phyloP scores from a whole-genome alignment of 2,888 invertebrate genomes.

The Mythimna albipuncta region DNA sequence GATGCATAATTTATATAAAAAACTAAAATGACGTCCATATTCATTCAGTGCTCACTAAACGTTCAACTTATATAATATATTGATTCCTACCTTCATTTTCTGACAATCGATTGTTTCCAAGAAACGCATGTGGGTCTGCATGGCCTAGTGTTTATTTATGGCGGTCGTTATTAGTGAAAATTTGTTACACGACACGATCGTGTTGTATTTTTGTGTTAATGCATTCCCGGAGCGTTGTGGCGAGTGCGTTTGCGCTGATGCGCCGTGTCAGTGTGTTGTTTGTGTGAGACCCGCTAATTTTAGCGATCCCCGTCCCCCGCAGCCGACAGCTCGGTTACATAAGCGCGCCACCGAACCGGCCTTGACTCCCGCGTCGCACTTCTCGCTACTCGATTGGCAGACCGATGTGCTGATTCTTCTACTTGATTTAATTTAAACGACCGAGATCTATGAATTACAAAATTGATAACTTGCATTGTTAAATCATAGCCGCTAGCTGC shows the following conservation, averaged over 20 bases:
- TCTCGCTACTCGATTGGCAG: slow-evolving; percentile 76
- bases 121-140: slow-evolving; percentile 38
- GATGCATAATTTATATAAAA: slow-evolving; percentile 36
- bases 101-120: slow-evolving; percentile 43
- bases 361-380: slow-evolving; percentile 89
- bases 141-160: slow-evolving; percentile 40
- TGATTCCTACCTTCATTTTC: slow-evolving; percentile 58
- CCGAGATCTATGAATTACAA: slow-evolving; percentile 55
- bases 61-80: slow-evolving; percentile 63
- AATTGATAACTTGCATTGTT: slow-evolving; percentile 57
- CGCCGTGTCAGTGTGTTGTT: slow-evolving; percentile 79
- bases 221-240: slow-evolving; percentile 57
- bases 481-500: slow-evolving; percentile 37
- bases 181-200: slow-evolving; percentile 20
- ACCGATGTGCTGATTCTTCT: slow-evolving; percentile 69
- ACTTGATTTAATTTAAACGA: slow-evolving; percentile 56
- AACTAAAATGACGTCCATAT: slow-evolving; percentile 33
- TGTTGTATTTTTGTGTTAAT: slow-evolving; percentile 40
- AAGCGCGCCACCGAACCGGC: slow-evolving; percentile 84
- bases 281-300: slow-evolving; percentile 87
- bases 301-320: slow-evolving; percentile 84
- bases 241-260: slow-evolving; percentile 73
- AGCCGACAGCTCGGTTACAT: slow-evolving; percentile 77
- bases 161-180: slow-evolving; percentile 22
- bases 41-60: slow-evolving; percentile 46